Percentiles rank a stretch among this genome's conserved stretches.
Conservation (phyloP, 2,113 vertebrate genomes). For the Callospermophilus lateralis region DNA sequence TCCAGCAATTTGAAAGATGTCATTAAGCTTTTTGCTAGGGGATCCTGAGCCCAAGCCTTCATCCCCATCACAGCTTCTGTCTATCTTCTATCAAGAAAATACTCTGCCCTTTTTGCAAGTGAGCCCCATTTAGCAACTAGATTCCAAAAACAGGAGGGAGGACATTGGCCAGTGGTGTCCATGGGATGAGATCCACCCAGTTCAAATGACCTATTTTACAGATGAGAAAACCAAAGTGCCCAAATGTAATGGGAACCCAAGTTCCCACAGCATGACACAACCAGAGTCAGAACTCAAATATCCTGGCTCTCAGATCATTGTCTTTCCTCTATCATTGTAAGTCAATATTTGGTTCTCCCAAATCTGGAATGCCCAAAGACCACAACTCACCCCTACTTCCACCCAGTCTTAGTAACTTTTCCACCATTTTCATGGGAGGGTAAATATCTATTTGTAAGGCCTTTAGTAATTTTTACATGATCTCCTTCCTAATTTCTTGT, state of each 20-base stretch:
- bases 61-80: neutral
- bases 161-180: neutral
- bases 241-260: neutral
- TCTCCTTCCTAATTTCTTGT: neutral
- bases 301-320: neutral
- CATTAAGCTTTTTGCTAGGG: slow-evolving; percentile 37
- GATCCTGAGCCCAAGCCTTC: slow-evolving; percentile 1
- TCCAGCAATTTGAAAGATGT: slow-evolving; percentile 64
- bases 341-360: slow-evolving; percentile 49
- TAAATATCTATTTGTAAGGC: neutral
- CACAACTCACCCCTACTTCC: neutral
- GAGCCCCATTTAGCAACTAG: neutral
- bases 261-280: neutral
- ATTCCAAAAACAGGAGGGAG: neutral
- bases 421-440: slow-evolving; percentile 24
- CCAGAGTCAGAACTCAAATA: neutral
- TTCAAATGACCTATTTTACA: neutral
- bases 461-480: neutral
- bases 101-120: neutral
- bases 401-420: slow-evolving; percentile 43
- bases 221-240: slow-evolving; percentile 7
- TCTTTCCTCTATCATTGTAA: neutral
- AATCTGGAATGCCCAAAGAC: neutral
- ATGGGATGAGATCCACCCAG: neutral
- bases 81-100: slow-evolving; percentile 11